Conservation (phyloP, 2,888 invertebrate genomes). For the Meiosimyza decipiens region DNA sequence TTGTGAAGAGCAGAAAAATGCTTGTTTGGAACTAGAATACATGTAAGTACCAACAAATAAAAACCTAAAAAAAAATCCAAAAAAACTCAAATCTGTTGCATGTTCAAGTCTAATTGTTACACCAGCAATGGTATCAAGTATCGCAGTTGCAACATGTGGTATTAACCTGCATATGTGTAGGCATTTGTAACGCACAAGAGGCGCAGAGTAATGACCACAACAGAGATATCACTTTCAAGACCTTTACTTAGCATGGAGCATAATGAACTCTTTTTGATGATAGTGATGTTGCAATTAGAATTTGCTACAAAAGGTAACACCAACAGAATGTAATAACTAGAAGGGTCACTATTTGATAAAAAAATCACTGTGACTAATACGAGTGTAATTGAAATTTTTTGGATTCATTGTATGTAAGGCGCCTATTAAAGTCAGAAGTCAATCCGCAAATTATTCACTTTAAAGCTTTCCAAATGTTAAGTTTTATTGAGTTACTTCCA, state of each 20-base stretch:
- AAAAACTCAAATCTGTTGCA: neutral
- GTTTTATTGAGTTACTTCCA: too few relatives aligned
- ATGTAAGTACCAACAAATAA: neutral
- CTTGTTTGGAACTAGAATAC: neutral
- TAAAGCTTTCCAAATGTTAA: too few relatives aligned
- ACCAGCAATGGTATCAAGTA: neutral
- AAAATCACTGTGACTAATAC: too few relatives aligned
- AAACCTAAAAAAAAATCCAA: neutral
- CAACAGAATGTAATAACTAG: too few relatives aligned
- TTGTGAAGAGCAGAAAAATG: neutral
- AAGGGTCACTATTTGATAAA: too few relatives aligned
- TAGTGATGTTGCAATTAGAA: too few relatives aligned
- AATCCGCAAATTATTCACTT: too few relatives aligned
- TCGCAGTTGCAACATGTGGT: neutral
- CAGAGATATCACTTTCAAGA: conserved; percentile 17
- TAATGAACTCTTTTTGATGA: too few relatives aligned
- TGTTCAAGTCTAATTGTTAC: conserved; percentile 19
- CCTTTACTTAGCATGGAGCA: neutral
- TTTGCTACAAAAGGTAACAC: too few relatives aligned
- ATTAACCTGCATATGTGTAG: neutral
- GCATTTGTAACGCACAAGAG: neutral
- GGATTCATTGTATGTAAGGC: too few relatives aligned
- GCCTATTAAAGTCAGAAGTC: too few relatives aligned
- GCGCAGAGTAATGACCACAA: neutral
- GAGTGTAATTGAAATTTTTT: too few relatives aligned